A percentile compares a stretch with the other conserved stretches of the same genome.
These are phyloP conservation scores for Ameiurus melas DNA, from an alignment of 2,113 vertebrate species.

Conservation along the genomic window DNA sequence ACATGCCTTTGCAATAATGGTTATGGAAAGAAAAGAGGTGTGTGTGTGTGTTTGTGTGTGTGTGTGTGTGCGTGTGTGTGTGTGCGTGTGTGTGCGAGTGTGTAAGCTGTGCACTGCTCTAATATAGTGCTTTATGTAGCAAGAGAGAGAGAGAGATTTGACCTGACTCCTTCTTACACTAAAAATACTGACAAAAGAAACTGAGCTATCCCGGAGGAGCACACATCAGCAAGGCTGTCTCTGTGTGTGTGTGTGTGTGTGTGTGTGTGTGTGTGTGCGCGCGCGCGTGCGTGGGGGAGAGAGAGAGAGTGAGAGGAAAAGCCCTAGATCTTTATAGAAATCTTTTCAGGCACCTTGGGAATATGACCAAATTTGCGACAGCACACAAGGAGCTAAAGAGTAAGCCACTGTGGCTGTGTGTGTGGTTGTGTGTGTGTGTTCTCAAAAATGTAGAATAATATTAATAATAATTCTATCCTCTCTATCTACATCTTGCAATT, in stretches of 20 bases:
- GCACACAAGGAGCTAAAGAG: slow-evolving; percentile 32
- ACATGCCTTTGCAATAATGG: not conserved
- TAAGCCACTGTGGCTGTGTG: not conserved
- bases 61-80: not conserved
- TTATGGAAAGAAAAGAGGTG: not conserved
- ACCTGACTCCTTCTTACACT: slow-evolving; percentile 60
- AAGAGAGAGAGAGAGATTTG: slow-evolving; percentile 46
- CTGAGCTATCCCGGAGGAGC: slow-evolving; percentile 49
- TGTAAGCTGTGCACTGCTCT: slow-evolving; percentile 10
- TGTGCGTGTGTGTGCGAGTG: not conserved
- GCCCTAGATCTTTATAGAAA: slow-evolving; percentile 31
- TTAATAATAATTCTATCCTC: no score
- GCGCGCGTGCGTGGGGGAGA: not conserved
- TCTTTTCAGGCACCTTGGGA: slow-evolving; percentile 34
- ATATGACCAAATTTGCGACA: slow-evolving; percentile 21
- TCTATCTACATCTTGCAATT: not conserved
- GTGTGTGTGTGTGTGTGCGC: not conserved
- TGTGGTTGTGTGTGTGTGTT: slow-evolving; percentile 28
- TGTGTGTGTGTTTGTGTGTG: not conserved
- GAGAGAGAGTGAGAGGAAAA: slow-evolving; percentile 17
- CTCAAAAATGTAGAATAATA: no score
- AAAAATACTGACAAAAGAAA: slow-evolving; percentile 63
- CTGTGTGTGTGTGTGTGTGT: slow-evolving; percentile 27
- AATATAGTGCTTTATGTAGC: slow-evolving; percentile 18
- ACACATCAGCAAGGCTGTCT: slow-evolving; percentile 21